These are phyloP conservation scores for Euphysa ruthae DNA, from an alignment of 30 jellyfish, hydroid and myxozoan species.

Conservation along the genomic window DNA sequence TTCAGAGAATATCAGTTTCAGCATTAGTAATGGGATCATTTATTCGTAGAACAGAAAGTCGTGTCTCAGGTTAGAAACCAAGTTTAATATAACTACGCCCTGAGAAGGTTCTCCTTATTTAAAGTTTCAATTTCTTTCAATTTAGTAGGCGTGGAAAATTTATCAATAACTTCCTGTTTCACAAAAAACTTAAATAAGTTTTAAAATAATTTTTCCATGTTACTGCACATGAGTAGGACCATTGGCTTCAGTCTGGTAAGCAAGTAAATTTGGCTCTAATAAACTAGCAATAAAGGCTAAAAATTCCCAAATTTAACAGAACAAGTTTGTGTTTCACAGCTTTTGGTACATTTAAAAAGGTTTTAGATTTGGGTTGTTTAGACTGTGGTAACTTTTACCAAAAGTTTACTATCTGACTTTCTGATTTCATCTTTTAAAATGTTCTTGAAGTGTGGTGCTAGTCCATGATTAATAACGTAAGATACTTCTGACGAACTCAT, in stretches of 20 bases:
- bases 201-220: not conserved
- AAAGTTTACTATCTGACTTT: not conserved
- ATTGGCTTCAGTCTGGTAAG: conserved; percentile 15
- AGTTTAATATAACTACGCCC: not conserved
- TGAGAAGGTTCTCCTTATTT: not conserved
- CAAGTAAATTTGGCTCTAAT: not conserved
- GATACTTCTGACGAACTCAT: not conserved
- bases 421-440: not conserved
- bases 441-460: conserved; percentile 1
- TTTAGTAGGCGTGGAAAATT: not conserved
- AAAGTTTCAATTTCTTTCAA: not conserved
- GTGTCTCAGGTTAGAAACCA: not conserved
- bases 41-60: not conserved
- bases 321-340: conserved; percentile 6
- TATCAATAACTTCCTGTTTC: conserved; percentile 1
- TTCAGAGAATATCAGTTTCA: not conserved
- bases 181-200: not conserved
- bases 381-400: not conserved
- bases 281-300: not conserved
- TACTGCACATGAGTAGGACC: not conserved
- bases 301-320: not conserved
- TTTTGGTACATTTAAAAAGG: not conserved
- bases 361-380: not conserved
- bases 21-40: not conserved
- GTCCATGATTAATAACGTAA: not conserved